Evolutionary conservation across 2,797 vertebrate species (phyloP).

Genomic region (Tokudaia tokunoshimensis): DNA sequence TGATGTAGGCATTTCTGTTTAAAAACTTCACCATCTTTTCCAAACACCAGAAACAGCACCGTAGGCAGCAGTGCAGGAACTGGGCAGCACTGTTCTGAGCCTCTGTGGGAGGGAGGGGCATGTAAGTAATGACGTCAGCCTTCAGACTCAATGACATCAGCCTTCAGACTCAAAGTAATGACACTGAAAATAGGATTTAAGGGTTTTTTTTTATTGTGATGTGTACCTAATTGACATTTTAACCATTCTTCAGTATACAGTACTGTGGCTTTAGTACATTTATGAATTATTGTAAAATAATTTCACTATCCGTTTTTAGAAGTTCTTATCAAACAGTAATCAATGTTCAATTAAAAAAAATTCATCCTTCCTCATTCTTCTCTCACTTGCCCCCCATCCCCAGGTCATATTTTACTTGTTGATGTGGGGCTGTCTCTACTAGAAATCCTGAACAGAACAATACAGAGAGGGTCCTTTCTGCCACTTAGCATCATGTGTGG

Average conservation of each 20-base stretch:
- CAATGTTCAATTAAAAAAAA: not conserved
- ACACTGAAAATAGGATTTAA: not conserved
- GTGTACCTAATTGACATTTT: not conserved
- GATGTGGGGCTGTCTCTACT: not conserved
- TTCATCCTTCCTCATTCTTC: not conserved
- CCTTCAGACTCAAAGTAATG: not conserved
- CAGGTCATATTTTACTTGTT: not conserved
- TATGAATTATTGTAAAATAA: not conserved
- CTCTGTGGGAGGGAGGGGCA: constrained; percentile 87
- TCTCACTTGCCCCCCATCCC: too few species aligned
- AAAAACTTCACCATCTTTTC: constrained; percentile 96
- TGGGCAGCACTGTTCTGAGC: constrained; percentile 91
- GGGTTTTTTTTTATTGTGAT: not conserved
- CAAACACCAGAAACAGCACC: constrained; percentile 98
- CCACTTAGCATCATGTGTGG: not conserved
- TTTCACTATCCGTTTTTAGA: not conserved
- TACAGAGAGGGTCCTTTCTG: not conserved
- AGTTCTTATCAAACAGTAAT: constrained; percentile 19
- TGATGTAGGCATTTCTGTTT: constrained; percentile 98
- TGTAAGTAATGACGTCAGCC: constrained; percentile 3
- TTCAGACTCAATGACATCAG: not conserved
- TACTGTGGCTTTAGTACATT: not conserved
- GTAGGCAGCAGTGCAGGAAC: constrained; percentile 95
- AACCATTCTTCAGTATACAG: not conserved
- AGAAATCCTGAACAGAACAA: not conserved